Percentiles rank a stretch among this genome's conserved stretches.
phyloP scores from a whole-genome alignment of 92 coral and sea anemone species.

The Phymanthus crucifer region DNA sequence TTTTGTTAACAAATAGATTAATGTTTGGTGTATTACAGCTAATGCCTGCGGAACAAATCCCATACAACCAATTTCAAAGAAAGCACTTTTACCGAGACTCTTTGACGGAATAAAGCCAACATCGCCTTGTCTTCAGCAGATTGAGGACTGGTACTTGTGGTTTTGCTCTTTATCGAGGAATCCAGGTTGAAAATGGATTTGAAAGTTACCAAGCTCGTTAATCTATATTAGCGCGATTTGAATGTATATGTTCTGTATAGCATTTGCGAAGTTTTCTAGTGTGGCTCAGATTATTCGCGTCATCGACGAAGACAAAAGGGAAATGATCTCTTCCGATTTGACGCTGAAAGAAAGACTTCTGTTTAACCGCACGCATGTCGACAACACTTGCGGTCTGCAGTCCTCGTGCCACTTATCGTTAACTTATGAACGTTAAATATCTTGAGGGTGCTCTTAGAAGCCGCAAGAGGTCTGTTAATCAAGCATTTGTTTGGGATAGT shows the following conservation, averaged over 20 bases:
- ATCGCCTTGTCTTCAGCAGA: constrained; percentile 4
- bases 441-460: background rate
- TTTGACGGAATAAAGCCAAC: constrained; percentile 2
- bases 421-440: background rate
- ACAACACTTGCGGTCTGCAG: background rate
- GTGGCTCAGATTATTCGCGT: no score
- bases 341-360: background rate
- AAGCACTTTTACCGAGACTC: background rate
- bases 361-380: background rate
- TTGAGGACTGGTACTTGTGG: background rate
- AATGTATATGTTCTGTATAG: background rate
- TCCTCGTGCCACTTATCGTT: constrained; percentile 1
- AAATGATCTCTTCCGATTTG: background rate
- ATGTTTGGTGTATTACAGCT: no score
- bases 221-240: background rate
- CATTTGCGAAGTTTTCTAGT: no score
- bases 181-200: background rate
- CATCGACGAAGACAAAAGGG: background rate
- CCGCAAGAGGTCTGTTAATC: background rate
- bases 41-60: background rate
- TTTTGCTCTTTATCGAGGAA: background rate
- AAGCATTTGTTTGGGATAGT: background rate
- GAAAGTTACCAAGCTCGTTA: background rate
- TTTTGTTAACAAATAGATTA: no score
- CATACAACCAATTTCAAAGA: background rate